Evolutionary conservation across 1,140 invertebrate species (phyloP).

Genomic region (Aricia agestis): DNA sequence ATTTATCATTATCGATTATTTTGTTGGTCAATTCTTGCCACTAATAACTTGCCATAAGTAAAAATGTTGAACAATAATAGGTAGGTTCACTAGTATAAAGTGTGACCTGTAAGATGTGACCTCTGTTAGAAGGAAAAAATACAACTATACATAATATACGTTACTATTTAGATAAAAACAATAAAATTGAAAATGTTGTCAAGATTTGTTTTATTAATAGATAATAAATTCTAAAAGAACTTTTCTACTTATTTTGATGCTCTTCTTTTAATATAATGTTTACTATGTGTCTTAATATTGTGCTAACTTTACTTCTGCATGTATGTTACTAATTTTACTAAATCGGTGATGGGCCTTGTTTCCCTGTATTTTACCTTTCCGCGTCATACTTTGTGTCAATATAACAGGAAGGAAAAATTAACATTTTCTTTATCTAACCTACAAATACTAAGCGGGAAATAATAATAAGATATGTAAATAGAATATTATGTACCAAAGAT

Average conservation of each 20-base stretch:
- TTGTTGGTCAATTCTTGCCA: no score
- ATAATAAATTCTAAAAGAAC: background rate
- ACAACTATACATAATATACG: no score
- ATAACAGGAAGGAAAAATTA: background rate
- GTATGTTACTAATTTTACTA: slow-evolving; percentile 2
- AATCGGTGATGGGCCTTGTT: slow-evolving; percentile 9
- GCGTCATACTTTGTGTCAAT: slow-evolving; percentile 20
- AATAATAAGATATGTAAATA: no score
- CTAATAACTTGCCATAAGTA: no score
- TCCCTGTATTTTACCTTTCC: slow-evolving; percentile 18
- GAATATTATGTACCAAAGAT: no score
- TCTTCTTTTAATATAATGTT: background rate
- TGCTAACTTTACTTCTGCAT: slow-evolving; percentile 18
- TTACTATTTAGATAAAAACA: background rate
- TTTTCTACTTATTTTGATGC: background rate
- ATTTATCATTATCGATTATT: no score
- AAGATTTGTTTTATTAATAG: background rate
- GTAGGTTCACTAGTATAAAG: no score
- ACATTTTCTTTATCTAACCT: background rate
- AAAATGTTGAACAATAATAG: no score
- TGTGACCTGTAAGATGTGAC: no score
- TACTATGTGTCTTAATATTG: background rate
- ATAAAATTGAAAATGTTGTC: background rate
- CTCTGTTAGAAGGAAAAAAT: no score
- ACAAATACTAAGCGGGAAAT: background rate